Base-by-base conservation (phyloP, 2,888 invertebrate genomes). In the Sinelater perroti region DNA sequence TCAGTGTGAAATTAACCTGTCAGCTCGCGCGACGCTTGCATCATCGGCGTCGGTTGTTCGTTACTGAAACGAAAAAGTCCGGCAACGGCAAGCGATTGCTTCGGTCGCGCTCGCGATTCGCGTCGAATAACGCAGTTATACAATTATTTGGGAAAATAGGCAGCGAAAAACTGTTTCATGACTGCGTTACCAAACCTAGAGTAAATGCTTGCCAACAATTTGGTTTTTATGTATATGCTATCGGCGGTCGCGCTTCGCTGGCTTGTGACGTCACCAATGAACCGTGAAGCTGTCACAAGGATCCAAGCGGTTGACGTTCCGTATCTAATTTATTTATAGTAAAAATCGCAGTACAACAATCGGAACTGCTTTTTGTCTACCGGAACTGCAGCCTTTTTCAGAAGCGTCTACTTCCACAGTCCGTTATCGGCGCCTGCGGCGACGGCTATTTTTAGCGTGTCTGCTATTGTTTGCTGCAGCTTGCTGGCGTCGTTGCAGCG, bases 1-100 rank as follows among this genome's bases (percentile, higher is more conserved):
- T 63, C 64, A 56, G 59, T 63, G 59, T 62, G 57, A 65, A 66
- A 66, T 66, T 64, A 61, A 65, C 52, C 63, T 64, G 66, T 66
- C 64, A 61, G 35, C 40, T 56, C 45, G 42, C 51, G 46, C 54
- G 52, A 49, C 52, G 46, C 38, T 36, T 46, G 50, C 46, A 45
- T 58, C 50, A 54, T 31, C 30, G 35, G 30, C 6, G 18, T 16
- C 21, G 35, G 35, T 35, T 40, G 58, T 58, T 61, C 56, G 59
- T 63, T 65, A 64, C 53, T 55, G 50, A 56, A 60, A 56, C 52
- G 58, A 62, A 47, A 60, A 38, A 40, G 33, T 40, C 18, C 17
- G 18, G 28, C 11, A 38, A 56, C 20, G 45, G 46, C 36, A 51
- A 44, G 50, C 50, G 42, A 56, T 42, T 44, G 26, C 31, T 44